These are phyloP conservation scores for Cisticola juncidis DNA, from an alignment of 2,113 vertebrate species.

Conservation along the genomic window DNA sequence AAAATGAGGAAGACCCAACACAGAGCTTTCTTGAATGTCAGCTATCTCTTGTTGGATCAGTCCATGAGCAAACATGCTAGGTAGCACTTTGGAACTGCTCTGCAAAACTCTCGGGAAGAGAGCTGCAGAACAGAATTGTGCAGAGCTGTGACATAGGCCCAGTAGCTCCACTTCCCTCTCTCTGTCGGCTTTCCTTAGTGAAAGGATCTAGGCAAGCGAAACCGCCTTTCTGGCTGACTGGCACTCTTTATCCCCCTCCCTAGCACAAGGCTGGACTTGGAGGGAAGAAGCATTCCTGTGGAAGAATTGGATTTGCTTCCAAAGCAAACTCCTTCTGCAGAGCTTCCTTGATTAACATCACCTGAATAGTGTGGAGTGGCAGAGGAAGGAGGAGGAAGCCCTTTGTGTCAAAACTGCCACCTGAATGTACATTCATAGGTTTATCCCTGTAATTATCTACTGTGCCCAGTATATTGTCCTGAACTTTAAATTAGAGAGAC, in stretches of 20 bases:
- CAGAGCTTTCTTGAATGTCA: not conserved
- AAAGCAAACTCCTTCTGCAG: not conserved
- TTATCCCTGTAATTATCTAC: not conserved
- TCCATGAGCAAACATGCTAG: not conserved
- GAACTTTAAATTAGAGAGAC: not conserved
- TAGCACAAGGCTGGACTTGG: not conserved
- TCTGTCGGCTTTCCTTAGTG: not conserved
- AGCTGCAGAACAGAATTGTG: not conserved
- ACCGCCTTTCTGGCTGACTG: not conserved
- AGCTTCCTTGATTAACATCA: not conserved
- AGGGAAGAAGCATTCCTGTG: not conserved
- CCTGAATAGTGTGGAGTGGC: not conserved
- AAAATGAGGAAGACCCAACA: not conserved
- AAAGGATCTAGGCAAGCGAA: not conserved
- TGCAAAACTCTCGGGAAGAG: not conserved
- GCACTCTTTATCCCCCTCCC: not conserved
- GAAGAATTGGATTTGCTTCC: not conserved
- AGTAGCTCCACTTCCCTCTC: not conserved
- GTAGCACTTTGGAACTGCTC: not conserved
- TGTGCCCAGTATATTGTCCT: not conserved
- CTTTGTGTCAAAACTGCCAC: not conserved
- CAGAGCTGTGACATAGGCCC: not conserved
- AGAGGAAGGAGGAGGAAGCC: not conserved
- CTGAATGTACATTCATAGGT: not conserved
- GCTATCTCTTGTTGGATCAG: not conserved